Evolutionary conservation across 2,113 vertebrate species (phyloP), one percentile per base, ranked within the genome.

Genomic region (Gopherus flavomarginatus): DNA sequence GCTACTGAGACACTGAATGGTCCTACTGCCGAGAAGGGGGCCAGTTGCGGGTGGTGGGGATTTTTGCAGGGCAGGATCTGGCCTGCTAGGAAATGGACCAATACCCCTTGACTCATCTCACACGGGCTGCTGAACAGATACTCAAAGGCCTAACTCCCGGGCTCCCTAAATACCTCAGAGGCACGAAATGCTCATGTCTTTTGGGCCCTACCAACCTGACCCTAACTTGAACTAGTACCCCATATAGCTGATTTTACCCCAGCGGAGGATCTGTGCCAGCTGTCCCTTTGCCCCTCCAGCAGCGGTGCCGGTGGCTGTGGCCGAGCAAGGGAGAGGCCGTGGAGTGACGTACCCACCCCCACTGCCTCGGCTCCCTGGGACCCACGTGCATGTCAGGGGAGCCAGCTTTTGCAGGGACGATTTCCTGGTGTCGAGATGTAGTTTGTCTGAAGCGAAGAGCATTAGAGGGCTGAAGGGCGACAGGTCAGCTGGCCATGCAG

Each of bases 1-100:
- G 13, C 10, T 2, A 1, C 0, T 42, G 29, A 0, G 59, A 44
- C n/a, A 62, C 38, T 77, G 17, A 57, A 57, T 26, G 8, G 27
- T 27, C 26, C 56, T 10, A 26, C 56, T 57, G 56, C 26, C 5
- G 26, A 57, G 56, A 57, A 57, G 26, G 65, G 65, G 31, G 65
- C 14, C 35, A 4, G 14, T 22, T 9, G 16, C 3, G 1, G 35
- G 35, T 16, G 6, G 31, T 4, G 65, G 59, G 10, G 49, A 49
- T 17, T n/a, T 65, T n/a, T n/a, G 13, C 14, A 29, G 59, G 59
- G 59, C 6, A 8, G 53, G 53, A 29, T 62, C 4, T 62, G 26
- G 29, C 29, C 59, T 62, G 59, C 59, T 62, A n/a, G 65, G 65
- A 69, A 69, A 69, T 8, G 65, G 35, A 69, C 65, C 11, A 17